Conservation (phyloP, 2,888 invertebrate species). For the Idaea straminata region DNA sequence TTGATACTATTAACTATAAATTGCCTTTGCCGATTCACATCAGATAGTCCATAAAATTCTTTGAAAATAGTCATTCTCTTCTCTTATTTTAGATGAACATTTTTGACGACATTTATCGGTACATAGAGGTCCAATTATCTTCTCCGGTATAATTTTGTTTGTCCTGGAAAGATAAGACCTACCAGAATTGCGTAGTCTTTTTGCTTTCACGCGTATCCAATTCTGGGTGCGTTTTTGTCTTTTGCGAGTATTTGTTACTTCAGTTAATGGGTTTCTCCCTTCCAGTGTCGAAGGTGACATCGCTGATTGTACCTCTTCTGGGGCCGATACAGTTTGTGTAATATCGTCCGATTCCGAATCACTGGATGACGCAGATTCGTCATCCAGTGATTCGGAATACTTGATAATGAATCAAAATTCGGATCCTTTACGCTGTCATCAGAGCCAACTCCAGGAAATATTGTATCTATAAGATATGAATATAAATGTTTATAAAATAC, state of each 20-base stretch:
- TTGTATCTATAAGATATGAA: too few relatives aligned
- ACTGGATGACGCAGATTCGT: too few relatives aligned
- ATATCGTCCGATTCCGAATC: too few relatives aligned
- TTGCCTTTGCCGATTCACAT: neutral
- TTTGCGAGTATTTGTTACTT: neutral
- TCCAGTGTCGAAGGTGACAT: too few relatives aligned
- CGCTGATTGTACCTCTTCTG: too few relatives aligned
- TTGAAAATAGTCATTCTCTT: neutral
- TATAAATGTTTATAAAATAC: too few relatives aligned
- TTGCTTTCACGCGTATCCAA: neutral
- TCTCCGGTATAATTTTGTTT: neutral
- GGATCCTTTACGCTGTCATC: too few relatives aligned
- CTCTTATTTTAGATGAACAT: neutral
- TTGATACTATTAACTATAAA: neutral
- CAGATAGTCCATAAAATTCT: neutral
- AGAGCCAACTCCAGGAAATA: too few relatives aligned
- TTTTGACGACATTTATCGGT: neutral
- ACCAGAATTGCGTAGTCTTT: conserved; percentile 2
- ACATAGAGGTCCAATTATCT: neutral
- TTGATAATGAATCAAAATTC: too few relatives aligned
- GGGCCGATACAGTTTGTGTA: too few relatives aligned
- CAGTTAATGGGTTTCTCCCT: too few relatives aligned
- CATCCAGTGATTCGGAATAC: too few relatives aligned
- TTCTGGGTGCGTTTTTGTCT: neutral
- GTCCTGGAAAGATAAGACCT: neutral